Base-by-base conservation (phyloP, 2,797 vertebrate species). In the Intellagama lesueurii region DNA sequence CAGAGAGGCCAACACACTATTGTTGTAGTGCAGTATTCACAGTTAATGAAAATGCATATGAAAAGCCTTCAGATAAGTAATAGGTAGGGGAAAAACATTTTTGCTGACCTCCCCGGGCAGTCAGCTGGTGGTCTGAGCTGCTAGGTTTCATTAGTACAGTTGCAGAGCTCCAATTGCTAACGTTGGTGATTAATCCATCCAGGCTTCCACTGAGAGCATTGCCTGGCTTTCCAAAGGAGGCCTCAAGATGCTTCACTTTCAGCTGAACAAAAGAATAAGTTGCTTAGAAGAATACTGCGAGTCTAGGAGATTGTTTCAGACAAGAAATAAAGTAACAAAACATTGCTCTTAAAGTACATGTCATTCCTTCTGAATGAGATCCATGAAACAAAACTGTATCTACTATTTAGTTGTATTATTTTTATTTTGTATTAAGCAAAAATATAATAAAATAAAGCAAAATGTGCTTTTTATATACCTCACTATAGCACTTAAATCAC, bases 271-370 rank as follows among this genome's bases (percentile, higher is more conserved):
- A 83, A 30, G 32, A 22, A 49, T 4, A 52, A 73, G 32, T 76
- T 4, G 28, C 19, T 79, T 73, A 83, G n/a, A 85, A 2, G 44
- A 26, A 47, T 5, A 0, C 1, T 7, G 70, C 11, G 49, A 68
- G 8, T 4, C 40, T 56, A 52, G 66, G 86, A 88, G 81, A 76
- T 28, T 17, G 40, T 69, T 24, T 81, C 76, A 79, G 78, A 83
- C 49, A 79, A 88, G 86, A 86, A 90, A 89, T 35, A 83, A 78
- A 93, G 83, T 87, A 91, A 72, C 81, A 89, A 44, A 49, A 6
- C 79, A 52, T 7, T 72, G 76, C 76, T 12, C 56, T 11, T 75
- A 79, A 49, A 0, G 60, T 68, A 9, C 2, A 0, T 0, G 30
- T 64, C 16, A 5, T 64, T 64, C 22, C 4, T 35, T 4, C 52